Conservation (phyloP, 2,113 vertebrate species). For the Limnothrissa miodon region DNA sequence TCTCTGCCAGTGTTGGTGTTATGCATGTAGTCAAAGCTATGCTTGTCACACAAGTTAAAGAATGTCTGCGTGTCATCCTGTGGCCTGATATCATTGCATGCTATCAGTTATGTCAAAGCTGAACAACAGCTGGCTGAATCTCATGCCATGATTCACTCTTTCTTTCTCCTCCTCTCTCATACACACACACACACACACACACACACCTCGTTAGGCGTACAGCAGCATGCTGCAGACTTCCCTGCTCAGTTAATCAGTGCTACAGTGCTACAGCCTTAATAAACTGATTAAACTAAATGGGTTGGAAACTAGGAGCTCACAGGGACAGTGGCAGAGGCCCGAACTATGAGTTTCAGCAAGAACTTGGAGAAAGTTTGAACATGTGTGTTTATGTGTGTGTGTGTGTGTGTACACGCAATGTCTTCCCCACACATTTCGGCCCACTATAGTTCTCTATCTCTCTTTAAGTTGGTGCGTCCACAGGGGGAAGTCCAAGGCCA, state of each 20-base stretch:
- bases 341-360: too few species aligned
- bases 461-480: neutral
- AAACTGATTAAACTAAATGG: conserved; percentile 16
- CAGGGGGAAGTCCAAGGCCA: neutral
- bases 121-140: neutral
- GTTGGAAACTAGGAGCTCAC: neutral
- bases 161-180: neutral
- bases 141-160: neutral
- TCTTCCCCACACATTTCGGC: neutral
- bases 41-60: neutral
- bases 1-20: neutral
- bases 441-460: neutral
- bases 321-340: neutral
- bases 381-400: neutral
- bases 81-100: neutral
- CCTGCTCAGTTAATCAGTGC: conserved; percentile 5
- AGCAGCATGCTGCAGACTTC: neutral
- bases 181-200: neutral
- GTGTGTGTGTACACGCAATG: neutral
- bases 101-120: neutral
- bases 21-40: too few species aligned
- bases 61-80: neutral
- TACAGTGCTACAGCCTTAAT: neutral
- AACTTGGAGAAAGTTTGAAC: neutral
- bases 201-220: neutral